Conservation (phyloP, 1,140 invertebrate genomes). For the Drosophila oshimai region DNA sequence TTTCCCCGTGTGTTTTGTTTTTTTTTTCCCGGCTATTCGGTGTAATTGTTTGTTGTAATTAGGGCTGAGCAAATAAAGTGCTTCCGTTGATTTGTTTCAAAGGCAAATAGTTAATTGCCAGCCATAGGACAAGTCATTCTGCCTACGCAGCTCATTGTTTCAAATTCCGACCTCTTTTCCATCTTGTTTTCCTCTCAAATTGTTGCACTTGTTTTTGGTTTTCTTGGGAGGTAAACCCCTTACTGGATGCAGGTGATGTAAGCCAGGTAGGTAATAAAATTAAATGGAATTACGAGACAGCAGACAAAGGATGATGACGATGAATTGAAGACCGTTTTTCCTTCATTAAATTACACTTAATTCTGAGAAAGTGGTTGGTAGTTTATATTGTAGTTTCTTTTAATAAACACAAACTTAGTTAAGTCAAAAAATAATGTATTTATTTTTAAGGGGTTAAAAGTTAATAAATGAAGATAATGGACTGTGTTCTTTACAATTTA, state of each 20-base stretch:
- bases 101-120: slow-evolving; percentile 77
- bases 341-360: too few relatives aligned
- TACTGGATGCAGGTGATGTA: background rate
- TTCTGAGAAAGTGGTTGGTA: too few relatives aligned
- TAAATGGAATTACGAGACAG: background rate
- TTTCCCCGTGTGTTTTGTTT: slow-evolving; percentile 5
- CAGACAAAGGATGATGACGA: background rate
- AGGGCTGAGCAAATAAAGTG: slow-evolving; percentile 76
- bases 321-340: background rate
- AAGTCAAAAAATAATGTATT: too few relatives aligned
- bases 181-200: slow-evolving; percentile 9
- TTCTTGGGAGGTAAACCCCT: background rate
- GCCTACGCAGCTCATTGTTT: slow-evolving; percentile 55
- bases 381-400: too few relatives aligned
- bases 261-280: slow-evolving; percentile 10
- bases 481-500: too few relatives aligned
- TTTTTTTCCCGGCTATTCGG: slow-evolving; percentile 11
- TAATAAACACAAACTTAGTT: too few relatives aligned
- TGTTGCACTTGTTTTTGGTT: slow-evolving; percentile 38
- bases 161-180: slow-evolving; percentile 2
- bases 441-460: too few relatives aligned
- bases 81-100: slow-evolving; percentile 81
- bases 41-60: slow-evolving; percentile 79
- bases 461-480: too few relatives aligned
- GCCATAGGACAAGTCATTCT: slow-evolving; percentile 58